These are phyloP conservation scores for Ophthalmolycus amberensis DNA, from an alignment of 2,113 vertebrate genomes.

Conservation along the genomic window DNA sequence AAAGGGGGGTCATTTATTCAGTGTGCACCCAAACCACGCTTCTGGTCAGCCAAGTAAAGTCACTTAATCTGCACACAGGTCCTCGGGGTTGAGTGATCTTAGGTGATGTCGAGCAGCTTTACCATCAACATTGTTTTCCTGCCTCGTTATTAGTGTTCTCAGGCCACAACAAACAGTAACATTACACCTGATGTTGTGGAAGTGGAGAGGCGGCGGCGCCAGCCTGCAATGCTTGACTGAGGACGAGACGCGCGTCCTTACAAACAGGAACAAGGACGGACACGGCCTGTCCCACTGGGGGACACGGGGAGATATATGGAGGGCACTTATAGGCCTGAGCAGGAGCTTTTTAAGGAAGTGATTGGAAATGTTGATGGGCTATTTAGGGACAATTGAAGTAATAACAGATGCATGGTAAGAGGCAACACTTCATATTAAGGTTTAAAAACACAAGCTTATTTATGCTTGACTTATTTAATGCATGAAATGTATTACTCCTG, in stretches of 20 bases:
- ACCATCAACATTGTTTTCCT: constrained; percentile 79
- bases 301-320: constrained; percentile 18
- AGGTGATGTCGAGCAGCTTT: constrained; percentile 80
- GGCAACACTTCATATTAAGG: background rate
- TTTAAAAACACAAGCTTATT: background rate
- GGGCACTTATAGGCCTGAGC: background rate
- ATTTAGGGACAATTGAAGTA: background rate
- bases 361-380: background rate
- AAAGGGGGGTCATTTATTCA: constrained; percentile 21
- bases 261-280: constrained; percentile 70
- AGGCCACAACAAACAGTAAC: constrained; percentile 87
- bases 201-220: constrained; percentile 85
- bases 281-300: constrained; percentile 44
- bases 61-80: constrained; percentile 62
- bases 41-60: constrained; percentile 40
- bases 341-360: background rate
- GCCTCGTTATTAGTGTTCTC: constrained; percentile 77
- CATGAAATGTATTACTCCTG: background rate
- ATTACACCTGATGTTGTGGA: constrained; percentile 87
- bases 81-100: constrained; percentile 73
- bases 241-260: constrained; percentile 62
- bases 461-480: background rate
- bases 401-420: background rate
- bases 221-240: constrained; percentile 85
- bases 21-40: constrained; percentile 18